Conservation (phyloP, 2,113 vertebrate species). For the Platysternon megacephalum region DNA sequence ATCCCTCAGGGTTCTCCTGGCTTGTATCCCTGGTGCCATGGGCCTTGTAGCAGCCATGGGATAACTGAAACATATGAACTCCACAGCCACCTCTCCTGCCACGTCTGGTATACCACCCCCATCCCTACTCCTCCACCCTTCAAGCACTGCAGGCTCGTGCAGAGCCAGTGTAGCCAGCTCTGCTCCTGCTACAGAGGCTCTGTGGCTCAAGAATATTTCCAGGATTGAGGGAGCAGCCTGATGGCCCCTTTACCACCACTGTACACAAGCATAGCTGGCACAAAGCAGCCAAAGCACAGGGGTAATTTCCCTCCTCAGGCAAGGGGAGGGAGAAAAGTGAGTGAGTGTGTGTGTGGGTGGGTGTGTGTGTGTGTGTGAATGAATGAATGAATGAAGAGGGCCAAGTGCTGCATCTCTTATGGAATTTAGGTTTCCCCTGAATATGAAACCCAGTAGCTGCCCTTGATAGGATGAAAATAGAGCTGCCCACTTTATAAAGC, state of each 20-base stretch:
- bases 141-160: slow-evolving; percentile 39
- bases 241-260: slow-evolving; percentile 61
- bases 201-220: not conserved
- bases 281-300: slow-evolving; percentile 54
- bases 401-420: not conserved
- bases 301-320: slow-evolving; percentile 34
- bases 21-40: slow-evolving; percentile 25
- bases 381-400: slow-evolving; percentile 25
- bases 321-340: slow-evolving; percentile 23
- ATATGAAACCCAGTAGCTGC: not conserved
- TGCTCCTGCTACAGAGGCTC: slow-evolving; percentile 63
- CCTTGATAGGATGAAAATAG: slow-evolving; percentile 26
- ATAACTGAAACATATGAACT: slow-evolving; percentile 63
- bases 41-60: slow-evolving; percentile 55
- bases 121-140: slow-evolving; percentile 56
- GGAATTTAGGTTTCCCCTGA: slow-evolving; percentile 26
- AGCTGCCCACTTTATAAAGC: slow-evolving; percentile 35
- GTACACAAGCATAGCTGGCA: slow-evolving; percentile 67
- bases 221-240: not conserved
- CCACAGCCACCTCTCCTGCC: slow-evolving; percentile 11
- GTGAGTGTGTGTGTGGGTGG: too few relatives aligned
- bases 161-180: slow-evolving; percentile 66
- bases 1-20: not conserved
- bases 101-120: slow-evolving; percentile 59
- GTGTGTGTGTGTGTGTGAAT: not conserved